Evolutionary conservation across 2,797 vertebrate species (phyloP), one percentile per base, ranked within the genome.

Genomic region (Hydrocynus forskahlii): DNA sequence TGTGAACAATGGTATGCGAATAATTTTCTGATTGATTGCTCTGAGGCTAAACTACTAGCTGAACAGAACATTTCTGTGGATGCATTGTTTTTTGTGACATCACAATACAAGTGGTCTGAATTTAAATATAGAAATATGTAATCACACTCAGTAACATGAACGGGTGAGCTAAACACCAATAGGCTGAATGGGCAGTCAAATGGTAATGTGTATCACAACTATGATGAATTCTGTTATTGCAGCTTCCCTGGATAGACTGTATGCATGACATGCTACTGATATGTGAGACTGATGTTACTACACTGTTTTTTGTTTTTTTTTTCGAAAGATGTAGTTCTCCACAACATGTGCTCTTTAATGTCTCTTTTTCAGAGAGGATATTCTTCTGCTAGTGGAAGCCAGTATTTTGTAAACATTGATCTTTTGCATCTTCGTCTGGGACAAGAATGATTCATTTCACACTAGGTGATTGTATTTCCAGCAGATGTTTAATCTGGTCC

Each of bases 281-380:
- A 54, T 16, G 2, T 25, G n/a, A 21, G 10, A 60, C 59, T 25
- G 59, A 60, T 25, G 54, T 16, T 16, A 16, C 60, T 16, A 16
- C 60, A 16, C 14, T 16, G 13, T 29, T 13, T 35, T 35, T 35
- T 35, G 29, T 29, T 29, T 29, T 1, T 29, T 29, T 29, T 1
- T 29, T 29, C 3, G 25, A 4, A 62, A 29, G 13, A 19, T 55
- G 8, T 1, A 17, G 25, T 64, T 64, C 38, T 29, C 19, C 7
- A 62, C 21, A 21, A 35, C 55, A 59, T 4, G 5, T n/a, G 55
- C 60, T 59, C 66, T 60, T 35, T 71, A 55, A 57, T 80, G 70
- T 29, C 75, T 70, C 60, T 77, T 63, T 64, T 76, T 80, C 73
- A 80, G 73, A 64, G 72, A 69, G 29, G 76, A 84, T 35, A 35